These are phyloP conservation scores for Chromis chromis DNA, from an alignment of 2,797 vertebrate species.

Conservation along the genomic window DNA sequence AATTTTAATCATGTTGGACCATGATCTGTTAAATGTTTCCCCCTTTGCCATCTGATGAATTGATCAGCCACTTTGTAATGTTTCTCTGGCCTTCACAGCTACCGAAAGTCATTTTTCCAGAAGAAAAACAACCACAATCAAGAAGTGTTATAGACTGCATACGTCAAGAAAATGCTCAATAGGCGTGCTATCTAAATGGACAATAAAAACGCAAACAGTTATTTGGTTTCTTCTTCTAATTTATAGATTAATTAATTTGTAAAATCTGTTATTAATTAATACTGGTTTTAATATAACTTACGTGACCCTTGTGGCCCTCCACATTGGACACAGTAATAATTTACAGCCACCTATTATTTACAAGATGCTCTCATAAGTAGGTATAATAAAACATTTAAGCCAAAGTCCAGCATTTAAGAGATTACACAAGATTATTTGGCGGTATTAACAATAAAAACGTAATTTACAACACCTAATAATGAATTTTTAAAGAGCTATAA, in stretches of 20 bases:
- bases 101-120: neutral
- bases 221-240: neutral
- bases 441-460: no score
- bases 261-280: neutral
- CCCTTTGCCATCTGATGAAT: neutral
- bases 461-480: no score
- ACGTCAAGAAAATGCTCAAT: neutral
- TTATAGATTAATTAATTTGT: neutral
- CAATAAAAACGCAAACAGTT: neutral
- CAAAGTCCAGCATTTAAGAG: no score
- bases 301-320: no score
- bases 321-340: no score
- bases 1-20: neutral
- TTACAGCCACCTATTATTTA: no score
- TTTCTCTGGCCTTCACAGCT: slow-evolving; percentile 6
- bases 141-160: neutral
- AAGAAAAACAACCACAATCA: neutral
- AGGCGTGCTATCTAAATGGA: neutral
- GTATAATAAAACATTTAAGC: no score
- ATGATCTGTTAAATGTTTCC: slow-evolving; percentile 4
- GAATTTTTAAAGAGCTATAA: no score
- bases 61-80: neutral
- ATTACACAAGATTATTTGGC: no score
- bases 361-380: no score
- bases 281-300: neutral